Evolutionary conservation across 2,888 invertebrate species (phyloP).

Genomic region (Ochropleura plecta): DNA sequence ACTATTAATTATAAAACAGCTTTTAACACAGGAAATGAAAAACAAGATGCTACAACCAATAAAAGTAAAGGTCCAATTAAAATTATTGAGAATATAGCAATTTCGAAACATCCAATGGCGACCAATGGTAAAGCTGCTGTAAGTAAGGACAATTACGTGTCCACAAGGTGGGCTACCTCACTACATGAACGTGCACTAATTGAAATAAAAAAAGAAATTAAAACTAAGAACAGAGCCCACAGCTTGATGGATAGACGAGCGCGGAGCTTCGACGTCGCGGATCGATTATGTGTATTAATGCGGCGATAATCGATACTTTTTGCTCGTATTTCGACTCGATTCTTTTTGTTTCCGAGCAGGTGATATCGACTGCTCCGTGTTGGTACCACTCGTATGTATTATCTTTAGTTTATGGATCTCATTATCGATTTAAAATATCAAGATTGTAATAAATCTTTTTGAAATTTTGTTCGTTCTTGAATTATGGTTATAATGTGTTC

Average conservation of each 20-base stretch:
- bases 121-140: constrained; percentile 15
- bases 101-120: constrained; percentile 22
- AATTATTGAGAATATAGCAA: constrained; percentile 24
- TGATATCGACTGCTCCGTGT: constrained; percentile 72
- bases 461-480: constrained; percentile 48
- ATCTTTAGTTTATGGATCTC: constrained; percentile 68
- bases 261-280: constrained; percentile 69
- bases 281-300: constrained; percentile 83
- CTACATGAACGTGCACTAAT: constrained; percentile 69
- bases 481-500: constrained; percentile 29
- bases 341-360: constrained; percentile 74
- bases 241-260: constrained; percentile 78
- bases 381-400: constrained; percentile 63
- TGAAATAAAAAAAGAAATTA: constrained; percentile 68
- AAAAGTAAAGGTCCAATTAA: constrained; percentile 37
- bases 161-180: constrained; percentile 69
- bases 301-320: constrained; percentile 80
- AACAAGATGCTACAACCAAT: constrained; percentile 13
- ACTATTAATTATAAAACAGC: constrained; percentile 8
- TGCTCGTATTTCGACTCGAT: constrained; percentile 68
- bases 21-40: constrained; percentile 22
- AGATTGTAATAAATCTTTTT: constrained; percentile 62
- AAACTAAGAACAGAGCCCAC: constrained; percentile 59
- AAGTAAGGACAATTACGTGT: constrained; percentile 53
- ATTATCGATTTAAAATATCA: constrained; percentile 68